Base-by-base conservation (phyloP, 1,140 invertebrate genomes). In the Apis laboriosa region DNA sequence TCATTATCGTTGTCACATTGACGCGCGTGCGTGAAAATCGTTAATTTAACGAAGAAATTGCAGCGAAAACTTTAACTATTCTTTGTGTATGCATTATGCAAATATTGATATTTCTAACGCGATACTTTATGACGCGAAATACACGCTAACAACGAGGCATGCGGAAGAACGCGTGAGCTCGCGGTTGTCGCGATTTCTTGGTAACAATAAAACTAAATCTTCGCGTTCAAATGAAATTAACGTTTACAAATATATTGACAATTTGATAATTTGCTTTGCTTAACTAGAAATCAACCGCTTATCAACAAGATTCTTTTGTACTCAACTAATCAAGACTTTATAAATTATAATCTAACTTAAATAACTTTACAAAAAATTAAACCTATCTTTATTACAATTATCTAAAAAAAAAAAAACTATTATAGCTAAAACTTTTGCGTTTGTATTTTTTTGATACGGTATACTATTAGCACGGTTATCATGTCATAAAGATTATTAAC, bases 51-150 rank as follows among this genome's bases (percentile, higher is more conserved):
- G 55, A 80, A n/a, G 15, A 80, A 74, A 74, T 64, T 64, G 17
- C 28, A n/a, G 11, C 53, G n/a, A 34, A 60, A 64, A 71, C 60
- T 28, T 28, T 4, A 17, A 53, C 17, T 13, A 43, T 43, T 28
- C 53, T 66, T 64, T 24, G 34, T 15, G 63, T 28, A 24, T 61
- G 24, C 34, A 55, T 68, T 43, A 76, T 34, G 63, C 63, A 81
- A 81, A 77, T 77, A 51, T 76, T 51, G 63, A 66, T 76, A 58
- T 34, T 58, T 17, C 43, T 11, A 51, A 12, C 5, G 24, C 24
- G 28, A 53, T 58, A 60, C 4, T 58, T 75, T n/a, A 64, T 9
- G 49, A 11, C 19, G 0, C 4, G 61, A 28, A 56, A 53, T n/a
- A 53, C 43, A n/a, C 15, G 55, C 13, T 34, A 70, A 71, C 11